Evolutionary conservation across 2,888 invertebrate species (phyloP), one percentile per base, ranked within the genome.

Genomic region (Nycteola revayana): DNA sequence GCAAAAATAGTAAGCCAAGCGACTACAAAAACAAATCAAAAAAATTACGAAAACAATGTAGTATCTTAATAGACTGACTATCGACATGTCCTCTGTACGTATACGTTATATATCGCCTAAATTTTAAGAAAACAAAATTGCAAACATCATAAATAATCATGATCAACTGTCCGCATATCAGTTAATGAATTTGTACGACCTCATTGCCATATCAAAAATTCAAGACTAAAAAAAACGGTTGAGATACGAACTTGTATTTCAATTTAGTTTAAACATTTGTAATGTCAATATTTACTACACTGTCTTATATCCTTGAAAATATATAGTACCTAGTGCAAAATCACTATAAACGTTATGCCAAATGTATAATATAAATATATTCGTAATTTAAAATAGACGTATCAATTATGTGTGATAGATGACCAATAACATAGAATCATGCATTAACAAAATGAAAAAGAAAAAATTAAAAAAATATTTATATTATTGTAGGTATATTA

Each of bases 391-490:
- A 52, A 52, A 36, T 44, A 60, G 38, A 71, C 66, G 69, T 76
- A 75, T 79, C 77, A 82, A 75, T 78, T 75, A 70, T 70, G 76
- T 79, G 82, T 84, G 80, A 82, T 83, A 83, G 82, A 74, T 74
- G 81, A 85, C 84, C 82, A 83, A 79, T 72, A 74, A 67, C 61
- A 65, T 71, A 73, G 64, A 60, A 55, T 55, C 55, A 58, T 58
- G 60, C 55, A 66, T 57, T 57, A 61, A 21, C 39, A 41, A 49
- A 42, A 47, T 49, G n/a, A n/a, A n/a, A n/a, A n/a, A n/a, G n/a
- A n/a, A n/a, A n/a, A n/a, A n/a, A n/a, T n/a, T n/a, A n/a, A n/a
- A n/a, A n/a, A n/a, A n/a, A n/a, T n/a, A n/a, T n/a, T n/a, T n/a
- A n/a, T n/a, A n/a, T n/a, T n/a, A n/a, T n/a, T n/a, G n/a, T n/a